phyloP scores from a whole-genome alignment of 2,797 vertebrate species.

The Echeneis naucrates region DNA sequence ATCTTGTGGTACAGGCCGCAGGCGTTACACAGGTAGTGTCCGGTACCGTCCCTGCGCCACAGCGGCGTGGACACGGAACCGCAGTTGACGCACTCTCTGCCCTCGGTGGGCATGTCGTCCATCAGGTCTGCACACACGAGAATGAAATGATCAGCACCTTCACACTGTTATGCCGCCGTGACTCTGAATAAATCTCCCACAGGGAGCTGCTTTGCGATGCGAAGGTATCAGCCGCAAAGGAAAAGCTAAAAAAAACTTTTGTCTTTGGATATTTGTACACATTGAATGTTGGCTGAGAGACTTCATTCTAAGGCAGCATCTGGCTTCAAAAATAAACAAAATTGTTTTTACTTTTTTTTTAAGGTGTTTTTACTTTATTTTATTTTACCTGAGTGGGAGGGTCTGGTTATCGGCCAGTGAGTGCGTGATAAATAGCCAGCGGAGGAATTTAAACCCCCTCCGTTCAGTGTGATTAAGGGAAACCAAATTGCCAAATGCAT shows the following conservation, averaged over 20 bases:
- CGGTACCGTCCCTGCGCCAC: conserved; percentile 96
- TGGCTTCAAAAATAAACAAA: no score
- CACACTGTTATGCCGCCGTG: no score
- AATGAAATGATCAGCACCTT: neutral
- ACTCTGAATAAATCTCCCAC: no score
- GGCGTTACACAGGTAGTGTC: conserved; percentile 98
- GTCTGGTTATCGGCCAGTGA: conserved; percentile 17
- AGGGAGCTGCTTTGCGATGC: no score
- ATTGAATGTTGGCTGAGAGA: no score
- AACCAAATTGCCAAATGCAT: conserved; percentile 54
- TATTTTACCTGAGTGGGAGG: no score
- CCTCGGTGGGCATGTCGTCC: conserved; percentile 91
- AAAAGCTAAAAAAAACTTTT: no score
- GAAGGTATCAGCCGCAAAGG: no score
- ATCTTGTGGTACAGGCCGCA: conserved; percentile 99
- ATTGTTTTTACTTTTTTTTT: no score
- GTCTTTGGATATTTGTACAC: no score
- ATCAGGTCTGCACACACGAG: conserved; percentile 82
- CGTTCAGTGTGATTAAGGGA: conserved; percentile 30
- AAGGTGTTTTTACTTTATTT: no score
- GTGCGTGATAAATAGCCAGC: conserved; percentile 41
- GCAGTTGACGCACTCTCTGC: conserved; percentile 97
- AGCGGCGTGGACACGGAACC: conserved; percentile 97
- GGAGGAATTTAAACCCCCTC: conserved; percentile 53
- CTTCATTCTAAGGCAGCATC: no score